Evolutionary conservation across 1,140 invertebrate genomes (phyloP).

Genomic region (Leptopilina boulardi): DNA sequence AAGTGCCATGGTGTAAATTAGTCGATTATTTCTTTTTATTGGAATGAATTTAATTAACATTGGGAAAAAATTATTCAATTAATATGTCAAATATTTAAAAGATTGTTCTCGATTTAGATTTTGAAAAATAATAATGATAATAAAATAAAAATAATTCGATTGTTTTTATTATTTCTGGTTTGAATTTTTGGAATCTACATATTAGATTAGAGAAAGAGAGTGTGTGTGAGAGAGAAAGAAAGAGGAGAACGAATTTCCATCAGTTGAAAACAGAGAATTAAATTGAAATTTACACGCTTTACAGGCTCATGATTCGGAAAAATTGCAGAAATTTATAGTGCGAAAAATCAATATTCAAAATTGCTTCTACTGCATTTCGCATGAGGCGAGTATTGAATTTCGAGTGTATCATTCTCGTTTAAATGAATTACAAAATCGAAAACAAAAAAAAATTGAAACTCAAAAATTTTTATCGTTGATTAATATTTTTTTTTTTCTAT

Average conservation of each 20-base stretch:
- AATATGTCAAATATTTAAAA: too few species aligned
- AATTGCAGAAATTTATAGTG: constrained; percentile 10
- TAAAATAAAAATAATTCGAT: too few species aligned
- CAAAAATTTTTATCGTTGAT: too few species aligned
- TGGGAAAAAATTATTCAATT: too few species aligned
- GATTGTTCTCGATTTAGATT: too few species aligned
- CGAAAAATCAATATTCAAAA: constrained; percentile 1
- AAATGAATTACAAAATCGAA: background rate
- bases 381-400: background rate
- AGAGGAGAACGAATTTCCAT: background rate
- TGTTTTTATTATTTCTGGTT: background rate
- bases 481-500: too few species aligned
- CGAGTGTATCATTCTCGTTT: background rate
- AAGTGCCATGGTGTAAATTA: too few species aligned
- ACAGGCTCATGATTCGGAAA: background rate
- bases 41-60: too few species aligned
- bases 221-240: too few species aligned
- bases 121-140: background rate
- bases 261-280: background rate
- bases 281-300: background rate
- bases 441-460: background rate
- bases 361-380: background rate
- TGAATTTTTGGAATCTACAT: background rate
- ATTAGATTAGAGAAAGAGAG: background rate
- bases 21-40: too few species aligned